A percentile compares a stretch with the other conserved stretches of the same genome.
Evolutionary conservation across 1,140 invertebrate species (phyloP).

Genomic region (Chironomus tepperi): DNA sequence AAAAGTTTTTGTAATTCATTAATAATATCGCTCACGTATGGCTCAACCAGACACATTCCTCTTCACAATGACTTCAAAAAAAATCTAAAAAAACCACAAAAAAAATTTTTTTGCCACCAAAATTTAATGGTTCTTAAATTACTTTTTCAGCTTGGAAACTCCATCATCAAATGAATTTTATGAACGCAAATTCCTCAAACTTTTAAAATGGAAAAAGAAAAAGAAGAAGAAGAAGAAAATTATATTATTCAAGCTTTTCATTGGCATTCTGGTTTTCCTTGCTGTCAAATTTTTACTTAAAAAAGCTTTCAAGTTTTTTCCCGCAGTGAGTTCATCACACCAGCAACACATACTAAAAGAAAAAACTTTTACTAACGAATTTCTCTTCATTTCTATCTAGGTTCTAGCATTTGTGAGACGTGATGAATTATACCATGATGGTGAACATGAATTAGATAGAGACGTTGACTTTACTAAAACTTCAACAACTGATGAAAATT

Average conservation of each 20-base stretch:
- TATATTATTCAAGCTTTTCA: background rate
- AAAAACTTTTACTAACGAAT: background rate
- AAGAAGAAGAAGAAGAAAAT: background rate
- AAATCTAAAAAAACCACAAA: no score
- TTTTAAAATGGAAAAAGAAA: background rate
- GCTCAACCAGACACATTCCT: no score
- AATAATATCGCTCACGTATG: no score
- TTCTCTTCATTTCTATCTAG: background rate
- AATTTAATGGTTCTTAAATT: background rate
- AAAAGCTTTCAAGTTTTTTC: background rate
- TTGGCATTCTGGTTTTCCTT: background rate
- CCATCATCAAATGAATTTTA: background rate
- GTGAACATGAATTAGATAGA: conserved; percentile 1
- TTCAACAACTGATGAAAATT: no score
- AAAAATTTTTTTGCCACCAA: background rate
- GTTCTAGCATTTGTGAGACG: background rate
- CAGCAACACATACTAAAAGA: background rate
- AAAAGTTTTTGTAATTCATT: no score
- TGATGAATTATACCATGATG: background rate
- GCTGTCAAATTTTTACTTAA: background rate
- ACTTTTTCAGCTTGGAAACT: background rate
- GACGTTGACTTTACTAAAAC: background rate
- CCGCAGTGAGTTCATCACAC: background rate
- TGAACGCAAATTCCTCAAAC: background rate
- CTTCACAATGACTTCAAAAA: no score